These are phyloP conservation scores for Anolis apletophallus DNA, from an alignment of 2,797 vertebrate species.

Conservation along the genomic window DNA sequence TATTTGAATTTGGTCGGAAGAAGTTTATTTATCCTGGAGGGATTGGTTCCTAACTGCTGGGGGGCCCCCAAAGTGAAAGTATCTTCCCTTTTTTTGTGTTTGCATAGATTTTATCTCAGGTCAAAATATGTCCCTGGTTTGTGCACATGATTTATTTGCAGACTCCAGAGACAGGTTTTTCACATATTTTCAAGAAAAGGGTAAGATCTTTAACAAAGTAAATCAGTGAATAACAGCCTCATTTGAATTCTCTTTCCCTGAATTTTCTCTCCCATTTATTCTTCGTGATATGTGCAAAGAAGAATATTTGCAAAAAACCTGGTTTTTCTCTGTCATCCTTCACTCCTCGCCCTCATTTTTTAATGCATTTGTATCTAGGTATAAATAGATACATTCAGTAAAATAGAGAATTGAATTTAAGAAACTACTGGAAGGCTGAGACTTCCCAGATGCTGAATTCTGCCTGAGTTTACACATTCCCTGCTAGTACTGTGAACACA, in stretches of 20 bases:
- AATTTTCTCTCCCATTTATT: not conserved
- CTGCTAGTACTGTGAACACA: not conserved
- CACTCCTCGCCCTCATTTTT: not conserved
- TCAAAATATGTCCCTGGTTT: constrained; percentile 25
- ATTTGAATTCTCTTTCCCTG: not conserved
- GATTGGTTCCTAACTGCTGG: constrained; percentile 46
- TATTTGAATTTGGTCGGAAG: constrained; percentile 65
- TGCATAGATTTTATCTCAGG: not conserved
- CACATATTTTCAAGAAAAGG: not conserved
- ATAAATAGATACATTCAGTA: not conserved
- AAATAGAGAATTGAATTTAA: not conserved
- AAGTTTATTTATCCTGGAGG: constrained; percentile 56
- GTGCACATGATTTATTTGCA: not conserved
- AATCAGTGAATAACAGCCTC: not conserved
- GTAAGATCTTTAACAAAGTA: not conserved
- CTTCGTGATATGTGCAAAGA: not conserved
- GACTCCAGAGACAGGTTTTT: not conserved
- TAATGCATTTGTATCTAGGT: not conserved
- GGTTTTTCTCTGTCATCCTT: not conserved
- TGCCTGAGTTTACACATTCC: not conserved
- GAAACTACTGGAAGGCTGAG: not conserved
- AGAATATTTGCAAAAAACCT: not conserved
- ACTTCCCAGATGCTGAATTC: not conserved
- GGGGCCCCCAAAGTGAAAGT: constrained; percentile 40
- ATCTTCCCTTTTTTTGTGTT: constrained; percentile 25